Base-by-base conservation (phyloP, 2,113 vertebrate species). In the Indicator indicator region DNA sequence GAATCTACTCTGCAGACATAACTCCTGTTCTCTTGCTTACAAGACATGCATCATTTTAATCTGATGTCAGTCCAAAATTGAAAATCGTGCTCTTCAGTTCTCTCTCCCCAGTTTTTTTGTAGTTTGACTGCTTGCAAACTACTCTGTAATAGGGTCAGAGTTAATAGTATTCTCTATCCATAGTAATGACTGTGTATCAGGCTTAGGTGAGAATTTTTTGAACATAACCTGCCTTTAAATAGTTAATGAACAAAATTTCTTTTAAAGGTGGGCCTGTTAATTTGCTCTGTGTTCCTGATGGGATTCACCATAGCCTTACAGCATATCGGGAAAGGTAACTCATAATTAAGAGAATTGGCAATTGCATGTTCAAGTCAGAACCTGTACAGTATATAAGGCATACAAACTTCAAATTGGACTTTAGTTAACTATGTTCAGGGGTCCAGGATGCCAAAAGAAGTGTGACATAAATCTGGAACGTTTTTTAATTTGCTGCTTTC, bases 391-490 rank as follows among this genome's bases (percentile, higher is more conserved):
- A 96, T 97, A 95, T 97, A 96, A 93, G 95, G 96, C 94, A 94
- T 97, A 98, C 97, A 98, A 98, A 98, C 98, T 98, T 97, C 77
- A 98, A 98, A 98, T 98, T 98, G 98, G 95, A 97, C 97, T 96
- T 97, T 93, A 97, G 90, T 97, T 97, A 91, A 96, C 93, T 88
- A 70, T 96, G 80, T 98, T 97, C 98, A 96, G 98, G 98, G 98
- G 98, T 98, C 98, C 98, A 98, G 98, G 98, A 99, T 99, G 98
- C 99, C 99, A 98, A 98, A 98, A 97, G 96, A 97, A 97, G 96
- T 97, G 96, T 98, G 97, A 97, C 97, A 96, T 46, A 44, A 67
- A 97, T 98, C 98, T 97, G 97, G 97, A 98, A 97, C 96, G 88
- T 97, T 98, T 96, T 89, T 98, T 98, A 92, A 98, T 98, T 98